Evolutionary conservation across 2,888 invertebrate genomes (phyloP).

Genomic region (Scaptomyza cyrtandrae): DNA sequence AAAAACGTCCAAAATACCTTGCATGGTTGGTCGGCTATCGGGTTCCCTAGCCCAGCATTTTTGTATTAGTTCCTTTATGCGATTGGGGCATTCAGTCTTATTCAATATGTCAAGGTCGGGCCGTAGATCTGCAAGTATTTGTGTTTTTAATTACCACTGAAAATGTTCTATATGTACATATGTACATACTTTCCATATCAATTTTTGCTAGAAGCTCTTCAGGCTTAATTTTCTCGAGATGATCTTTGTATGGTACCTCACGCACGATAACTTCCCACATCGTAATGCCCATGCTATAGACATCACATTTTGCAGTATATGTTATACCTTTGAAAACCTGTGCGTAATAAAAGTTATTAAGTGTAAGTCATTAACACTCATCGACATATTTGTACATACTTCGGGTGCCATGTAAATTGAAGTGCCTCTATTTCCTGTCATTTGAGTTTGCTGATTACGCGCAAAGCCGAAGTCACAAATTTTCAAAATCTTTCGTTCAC

Average conservation of each 20-base stretch:
- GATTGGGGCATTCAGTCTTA: background rate
- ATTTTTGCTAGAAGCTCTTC: background rate
- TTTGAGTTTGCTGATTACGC: background rate
- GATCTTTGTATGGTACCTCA: background rate
- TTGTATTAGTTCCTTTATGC: background rate
- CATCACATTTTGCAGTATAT: slow-evolving; percentile 12
- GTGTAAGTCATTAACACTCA: background rate
- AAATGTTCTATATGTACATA: background rate
- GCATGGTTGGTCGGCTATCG: background rate
- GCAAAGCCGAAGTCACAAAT: slow-evolving; percentile 33
- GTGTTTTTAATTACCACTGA: background rate
- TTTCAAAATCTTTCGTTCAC: background rate
- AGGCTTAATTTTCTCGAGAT: fast-evolving
- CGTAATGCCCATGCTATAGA: slow-evolving; percentile 22
- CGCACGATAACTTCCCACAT: slow-evolving; percentile 25
- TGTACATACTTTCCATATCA: background rate
- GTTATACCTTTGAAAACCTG: background rate
- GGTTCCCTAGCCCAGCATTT: background rate
- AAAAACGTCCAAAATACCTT: background rate
- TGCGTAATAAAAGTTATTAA: background rate
- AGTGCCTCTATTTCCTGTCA: background rate
- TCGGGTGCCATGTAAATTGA: slow-evolving; percentile 11
- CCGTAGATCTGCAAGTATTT: slow-evolving; percentile 12
- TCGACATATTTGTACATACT: background rate
- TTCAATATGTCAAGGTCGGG: background rate